These are phyloP conservation scores for Formica exsecta DNA, from an alignment of 1,140 invertebrate species.

Conservation along the genomic window DNA sequence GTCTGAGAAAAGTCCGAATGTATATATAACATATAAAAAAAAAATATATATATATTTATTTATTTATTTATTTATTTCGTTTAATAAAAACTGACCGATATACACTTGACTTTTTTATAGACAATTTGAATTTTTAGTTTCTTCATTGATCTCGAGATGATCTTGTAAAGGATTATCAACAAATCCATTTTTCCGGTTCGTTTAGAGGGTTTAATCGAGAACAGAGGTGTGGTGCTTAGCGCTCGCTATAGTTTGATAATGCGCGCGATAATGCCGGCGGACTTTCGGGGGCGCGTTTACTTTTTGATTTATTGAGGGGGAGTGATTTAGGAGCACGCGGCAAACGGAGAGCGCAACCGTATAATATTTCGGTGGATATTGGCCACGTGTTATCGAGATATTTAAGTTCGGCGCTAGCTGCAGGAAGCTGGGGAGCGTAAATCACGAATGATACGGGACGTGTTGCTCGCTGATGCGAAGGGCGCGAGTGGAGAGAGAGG, in stretches of 20 bases:
- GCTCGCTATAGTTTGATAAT: conserved; percentile 17
- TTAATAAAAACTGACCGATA: too few relatives aligned
- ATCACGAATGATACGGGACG: conserved; percentile 72
- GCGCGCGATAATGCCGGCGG: conserved; percentile 31
- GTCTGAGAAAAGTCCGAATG: too few relatives aligned
- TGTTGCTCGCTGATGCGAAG: conserved; percentile 69
- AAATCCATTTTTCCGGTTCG: neutral
- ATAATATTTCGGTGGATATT: conserved; percentile 61
- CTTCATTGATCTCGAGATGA: too few relatives aligned
- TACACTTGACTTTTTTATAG: too few relatives aligned
- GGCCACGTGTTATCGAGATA: conserved; percentile 48
- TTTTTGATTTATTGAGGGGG: conserved; percentile 36
- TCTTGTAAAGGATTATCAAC: too few relatives aligned
- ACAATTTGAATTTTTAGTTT: too few relatives aligned
- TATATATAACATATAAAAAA: too few relatives aligned
- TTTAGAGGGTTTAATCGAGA: neutral
- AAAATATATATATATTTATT: too few relatives aligned
- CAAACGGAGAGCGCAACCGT: neutral
- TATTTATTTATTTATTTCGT: too few relatives aligned
- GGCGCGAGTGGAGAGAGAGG: conserved; percentile 1
- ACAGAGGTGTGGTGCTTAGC: neutral
- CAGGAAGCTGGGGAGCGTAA: conserved; percentile 74
- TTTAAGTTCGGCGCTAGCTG: conserved; percentile 43
- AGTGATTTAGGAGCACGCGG: conserved; percentile 30
- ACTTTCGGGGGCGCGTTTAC: neutral